These are phyloP conservation scores for Pogonus chalceus DNA, from an alignment of 1,140 invertebrate genomes.

Conservation along the genomic window DNA sequence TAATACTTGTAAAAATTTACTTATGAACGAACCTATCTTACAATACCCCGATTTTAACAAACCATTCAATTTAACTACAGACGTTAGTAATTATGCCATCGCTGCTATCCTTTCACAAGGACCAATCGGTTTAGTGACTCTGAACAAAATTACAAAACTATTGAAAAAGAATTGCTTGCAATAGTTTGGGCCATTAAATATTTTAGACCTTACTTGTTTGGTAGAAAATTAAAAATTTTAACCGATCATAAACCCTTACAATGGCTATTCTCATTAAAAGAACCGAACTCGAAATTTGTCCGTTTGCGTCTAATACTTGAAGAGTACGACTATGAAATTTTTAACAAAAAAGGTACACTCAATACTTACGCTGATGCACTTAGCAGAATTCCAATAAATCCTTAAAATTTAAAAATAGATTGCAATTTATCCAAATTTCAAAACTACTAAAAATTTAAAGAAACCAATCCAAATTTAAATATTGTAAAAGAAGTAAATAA, in stretches of 20 bases:
- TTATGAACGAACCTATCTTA: constrained; percentile 20
- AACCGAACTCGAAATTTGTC: constrained; percentile 24
- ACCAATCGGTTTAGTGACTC: too few relatives aligned
- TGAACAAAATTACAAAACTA: constrained; percentile 22
- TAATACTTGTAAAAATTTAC: constrained; percentile 16
- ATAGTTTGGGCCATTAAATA: constrained; percentile 35
- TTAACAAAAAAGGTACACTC: too few relatives aligned
- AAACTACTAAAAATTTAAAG: not conserved
- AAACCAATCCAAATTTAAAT: not conserved
- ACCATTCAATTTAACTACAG: constrained; percentile 26
- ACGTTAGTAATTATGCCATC: constrained; percentile 24
- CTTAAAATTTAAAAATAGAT: too few relatives aligned
- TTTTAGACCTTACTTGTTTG: constrained; percentile 30
- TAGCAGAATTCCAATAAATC: too few relatives aligned
- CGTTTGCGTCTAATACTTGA: constrained; percentile 27
- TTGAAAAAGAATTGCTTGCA: constrained; percentile 26
- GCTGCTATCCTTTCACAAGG: constrained; percentile 27
- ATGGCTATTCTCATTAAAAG: constrained; percentile 35
- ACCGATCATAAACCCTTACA: constrained; percentile 32
- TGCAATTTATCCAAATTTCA: too few relatives aligned
- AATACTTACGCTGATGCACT: too few relatives aligned
- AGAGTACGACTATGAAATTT: constrained; percentile 31
- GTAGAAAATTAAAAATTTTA: constrained; percentile 23
- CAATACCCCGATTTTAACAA: constrained; percentile 28
- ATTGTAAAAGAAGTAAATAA: not conserved